Evolutionary conservation across 2,113 vertebrate genomes (phyloP), one percentile per base, ranked within the genome.

Genomic region (Lycocorax pyrrhopterus): DNA sequence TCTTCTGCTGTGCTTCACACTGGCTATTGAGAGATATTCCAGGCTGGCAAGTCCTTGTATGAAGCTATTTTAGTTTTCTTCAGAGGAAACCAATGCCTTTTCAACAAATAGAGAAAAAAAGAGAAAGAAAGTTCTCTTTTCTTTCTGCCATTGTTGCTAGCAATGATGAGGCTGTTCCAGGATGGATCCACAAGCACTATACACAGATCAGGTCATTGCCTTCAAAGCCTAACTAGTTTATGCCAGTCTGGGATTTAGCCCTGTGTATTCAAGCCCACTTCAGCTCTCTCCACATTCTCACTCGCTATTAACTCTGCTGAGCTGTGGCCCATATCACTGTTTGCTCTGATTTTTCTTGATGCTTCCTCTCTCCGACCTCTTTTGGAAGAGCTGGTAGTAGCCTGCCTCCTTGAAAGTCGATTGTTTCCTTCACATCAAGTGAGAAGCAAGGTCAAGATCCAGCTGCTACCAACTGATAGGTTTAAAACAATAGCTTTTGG

Each of bases 11-110:
- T 62, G 71, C 75, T 88, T 72, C 77, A 78, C 77, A 52, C 60
- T 35, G 69, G 41, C 89, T 94, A 68, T 87, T 94, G 87, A 89
- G 73, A 84, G 66, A 82, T 13, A 93, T 72, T 94, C 66, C 77
- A 94, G 84, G 69, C 94, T 92, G 62, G 56, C 94, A 92, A 60
- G 84, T 64, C 15, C 1, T 67, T 84, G 12, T 56, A 12, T 46
- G 84, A 75, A 92, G 84, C 82, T 92, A 89, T 94, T 95, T 94
- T 82, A 89, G 73, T 79, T 89, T 90, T 75, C 66, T 93, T 94
- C 81, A 94, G 94, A 94, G 77, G 56, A 68, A 94, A 68, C 60
- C 51, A 52, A 81, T 75, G 44, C 43, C 52, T 91, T 92, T 94
- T 92, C 68, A 95, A 90, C 55, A 96, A 95, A 86, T 5, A 89